Conservation (phyloP, 2,113 vertebrate genomes). For the Cheilinus undulatus region DNA sequence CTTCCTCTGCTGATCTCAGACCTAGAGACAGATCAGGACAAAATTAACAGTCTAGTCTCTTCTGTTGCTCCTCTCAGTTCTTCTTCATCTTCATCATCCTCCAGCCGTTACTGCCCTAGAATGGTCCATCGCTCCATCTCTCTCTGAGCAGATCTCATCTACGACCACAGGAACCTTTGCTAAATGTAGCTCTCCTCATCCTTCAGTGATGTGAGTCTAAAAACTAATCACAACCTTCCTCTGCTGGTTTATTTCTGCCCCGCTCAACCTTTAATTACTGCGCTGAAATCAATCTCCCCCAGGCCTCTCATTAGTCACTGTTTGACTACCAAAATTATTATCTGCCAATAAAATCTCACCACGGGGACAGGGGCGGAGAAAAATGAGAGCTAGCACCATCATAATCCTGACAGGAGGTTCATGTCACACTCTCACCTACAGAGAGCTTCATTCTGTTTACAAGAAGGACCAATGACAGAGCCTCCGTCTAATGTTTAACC, state of each 20-base stretch:
- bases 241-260: conserved; percentile 73
- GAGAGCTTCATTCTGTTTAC: too few species aligned
- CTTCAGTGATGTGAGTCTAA: conserved; percentile 67
- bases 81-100: too few species aligned
- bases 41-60: too few species aligned
- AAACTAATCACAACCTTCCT: conserved; percentile 77
- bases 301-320: conserved; percentile 80
- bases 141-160: conserved; percentile 27
- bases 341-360: conserved; percentile 76
- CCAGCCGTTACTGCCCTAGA: too few species aligned
- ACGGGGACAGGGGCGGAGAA: conserved; percentile 41
- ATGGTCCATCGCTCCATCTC: background rate
- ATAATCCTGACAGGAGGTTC: background rate
- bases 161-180: conserved; percentile 21
- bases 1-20: too few species aligned
- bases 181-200: conserved; percentile 63
- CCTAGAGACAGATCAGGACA: too few species aligned
- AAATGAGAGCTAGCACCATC: conserved; percentile 8
- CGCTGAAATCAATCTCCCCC: conserved; percentile 73
- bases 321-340: conserved; percentile 78
- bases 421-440: background rate
- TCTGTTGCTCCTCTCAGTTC: too few species aligned
- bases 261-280: conserved; percentile 78
- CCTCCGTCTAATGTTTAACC: too few species aligned
- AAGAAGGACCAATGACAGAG: too few species aligned